These are phyloP conservation scores for Zapornia atra DNA, from an alignment of 2,113 vertebrate genomes.

Conservation along the genomic window DNA sequence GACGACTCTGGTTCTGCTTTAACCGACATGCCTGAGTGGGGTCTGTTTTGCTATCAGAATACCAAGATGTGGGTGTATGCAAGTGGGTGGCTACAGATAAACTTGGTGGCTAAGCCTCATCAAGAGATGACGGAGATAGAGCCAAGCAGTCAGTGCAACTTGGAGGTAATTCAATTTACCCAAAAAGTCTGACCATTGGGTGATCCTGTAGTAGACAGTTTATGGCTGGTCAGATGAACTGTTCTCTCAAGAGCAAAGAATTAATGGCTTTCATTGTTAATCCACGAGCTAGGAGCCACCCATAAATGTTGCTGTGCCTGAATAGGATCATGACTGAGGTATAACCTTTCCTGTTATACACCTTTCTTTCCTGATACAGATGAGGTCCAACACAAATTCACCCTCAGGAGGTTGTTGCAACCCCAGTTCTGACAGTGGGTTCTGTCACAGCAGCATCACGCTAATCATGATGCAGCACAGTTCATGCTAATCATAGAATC, in stretches of 20 bases:
- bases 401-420: rapidly evolving
- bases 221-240: not conserved
- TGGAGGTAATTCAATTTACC: not conserved
- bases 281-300: not conserved
- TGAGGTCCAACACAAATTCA: not conserved
- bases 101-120: not conserved
- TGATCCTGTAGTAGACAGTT: not conserved
- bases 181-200: rapidly evolving
- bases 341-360: not conserved
- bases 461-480: no score
- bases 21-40: not conserved
- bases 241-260: not conserved
- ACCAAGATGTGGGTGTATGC: not conserved
- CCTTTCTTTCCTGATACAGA: not conserved
- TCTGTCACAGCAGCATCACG: not conserved
- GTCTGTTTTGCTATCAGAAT: not conserved
- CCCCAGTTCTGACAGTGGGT: not conserved
- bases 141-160: not conserved
- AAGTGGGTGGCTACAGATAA: not conserved
- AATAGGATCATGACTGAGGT: not conserved
- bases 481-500: not conserved
- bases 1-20: not conserved
- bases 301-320: not conserved
- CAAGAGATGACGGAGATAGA: not conserved
- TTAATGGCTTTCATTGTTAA: not conserved